Evolutionary conservation across 2,113 vertebrate genomes (phyloP).

Genomic region (Halichoerus grypus): DNA sequence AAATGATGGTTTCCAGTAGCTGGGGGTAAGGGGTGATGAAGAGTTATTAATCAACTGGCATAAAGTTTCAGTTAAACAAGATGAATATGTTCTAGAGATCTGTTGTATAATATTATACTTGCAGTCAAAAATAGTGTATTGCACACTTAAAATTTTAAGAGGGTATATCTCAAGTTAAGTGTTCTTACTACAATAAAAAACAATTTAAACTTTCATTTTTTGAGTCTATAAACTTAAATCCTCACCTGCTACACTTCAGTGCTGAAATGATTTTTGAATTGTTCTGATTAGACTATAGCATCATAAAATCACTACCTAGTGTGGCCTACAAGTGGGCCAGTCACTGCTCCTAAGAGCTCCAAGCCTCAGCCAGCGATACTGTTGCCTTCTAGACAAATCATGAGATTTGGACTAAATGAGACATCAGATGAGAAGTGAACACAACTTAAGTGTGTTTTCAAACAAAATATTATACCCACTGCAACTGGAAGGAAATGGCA

Average conservation of each 20-base stretch:
- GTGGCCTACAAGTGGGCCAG: not conserved
- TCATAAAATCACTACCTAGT: not conserved
- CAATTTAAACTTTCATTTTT: not conserved
- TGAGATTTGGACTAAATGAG: not conserved
- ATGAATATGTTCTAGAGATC: not conserved
- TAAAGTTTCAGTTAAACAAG: not conserved
- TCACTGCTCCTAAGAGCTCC: not conserved
- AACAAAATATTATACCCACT: not conserved
- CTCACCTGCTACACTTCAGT: not conserved
- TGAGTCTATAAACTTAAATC: not conserved
- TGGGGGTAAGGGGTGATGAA: too few species aligned
- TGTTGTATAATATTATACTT: not conserved
- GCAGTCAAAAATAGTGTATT: not conserved
- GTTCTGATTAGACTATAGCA: not conserved
- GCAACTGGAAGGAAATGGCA: not conserved
- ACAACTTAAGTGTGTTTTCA: not conserved
- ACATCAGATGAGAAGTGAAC: not conserved
- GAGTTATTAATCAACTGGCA: not conserved
- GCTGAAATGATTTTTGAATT: not conserved
- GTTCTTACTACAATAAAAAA: not conserved
- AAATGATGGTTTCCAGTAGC: not conserved
- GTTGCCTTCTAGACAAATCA: not conserved
- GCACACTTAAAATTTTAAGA: not conserved
- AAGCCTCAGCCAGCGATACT: not conserved
- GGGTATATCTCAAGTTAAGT: not conserved